Evolutionary conservation across 2,888 invertebrate species (phyloP), one percentile per base, ranked within the genome.

Genomic region (Noctua pronuba): DNA sequence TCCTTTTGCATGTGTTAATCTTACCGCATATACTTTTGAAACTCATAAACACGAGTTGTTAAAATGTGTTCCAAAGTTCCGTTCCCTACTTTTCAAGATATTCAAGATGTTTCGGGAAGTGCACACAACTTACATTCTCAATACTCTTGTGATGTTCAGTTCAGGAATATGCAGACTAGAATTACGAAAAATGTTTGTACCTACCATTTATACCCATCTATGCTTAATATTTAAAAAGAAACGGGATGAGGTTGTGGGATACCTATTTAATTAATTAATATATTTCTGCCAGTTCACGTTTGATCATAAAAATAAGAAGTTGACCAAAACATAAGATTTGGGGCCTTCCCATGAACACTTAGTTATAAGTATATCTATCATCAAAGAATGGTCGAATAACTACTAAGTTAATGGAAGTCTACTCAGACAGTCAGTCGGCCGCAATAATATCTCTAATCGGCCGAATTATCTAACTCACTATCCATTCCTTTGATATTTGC

Each of bases 101-200:
- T 82, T 76, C 82, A 71, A 81, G 58, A 82, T 77, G 73, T 60
- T 82, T 41, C 69, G 44, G 38, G 66, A 83, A 69, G 68, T 69
- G 46, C 38, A 72, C 28, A 46, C 65, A 83, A 78, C 60, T 76
- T 71, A 52, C 18, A 58, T 81, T 44, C 8, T 62, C 52, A 79
- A 67, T 81, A 67, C 66, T 44, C 44, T n/a, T 60, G 44, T 67
- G 66, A 58, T 71, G 60, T 71, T 79, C 35, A 24, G 72, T 71
- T 80, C 35, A 24, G 28, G 70, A 79, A 62, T 62, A 69, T 62
- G 31, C 28, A 60, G 31, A 76, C 7, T 35, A 3, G 49, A 62
- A 73, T 41, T 67, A 35, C 16, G 28, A 62, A 49, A 52, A 18
- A 28, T 58, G 24, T 38, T 1, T 55, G 18, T 52, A 16, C 1